A percentile compares a stretch with the other conserved stretches of the same genome.
Conservation (phyloP, 1,140 invertebrate genomes). For the Trinorchestia longiramus region DNA sequence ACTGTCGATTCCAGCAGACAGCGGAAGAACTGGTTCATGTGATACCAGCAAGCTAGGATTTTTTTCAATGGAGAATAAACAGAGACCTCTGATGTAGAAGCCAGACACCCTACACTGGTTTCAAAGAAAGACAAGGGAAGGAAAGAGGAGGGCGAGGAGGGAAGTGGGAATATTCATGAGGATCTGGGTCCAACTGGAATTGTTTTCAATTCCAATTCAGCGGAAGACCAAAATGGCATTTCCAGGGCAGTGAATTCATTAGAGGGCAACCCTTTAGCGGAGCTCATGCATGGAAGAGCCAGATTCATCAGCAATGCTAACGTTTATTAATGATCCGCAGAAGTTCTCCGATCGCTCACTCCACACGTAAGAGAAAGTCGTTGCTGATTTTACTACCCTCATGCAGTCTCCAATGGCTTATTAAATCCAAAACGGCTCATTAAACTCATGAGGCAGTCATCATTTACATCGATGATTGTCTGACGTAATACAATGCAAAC, state of each 20-base stretch:
- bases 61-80: not conserved
- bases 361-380: not conserved
- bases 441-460: not conserved
- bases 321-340: not conserved
- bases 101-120: not conserved
- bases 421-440: conserved; percentile 25
- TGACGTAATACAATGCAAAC: not conserved
- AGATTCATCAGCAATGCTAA: conserved; percentile 46
- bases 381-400: not conserved
- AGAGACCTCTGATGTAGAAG: not conserved
- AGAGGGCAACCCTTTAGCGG: conserved; percentile 5
- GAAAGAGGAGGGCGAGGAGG: not conserved
- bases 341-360: conserved; percentile 16
- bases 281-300: conserved; percentile 40
- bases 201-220: conserved; percentile 51
- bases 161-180: conserved; percentile 12
- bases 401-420: conserved; percentile 14
- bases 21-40: not conserved
- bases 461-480: conserved; percentile 4
- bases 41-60: not conserved
- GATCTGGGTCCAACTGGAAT: not conserved
- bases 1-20: not conserved
- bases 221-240: conserved; percentile 52
- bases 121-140: not conserved
- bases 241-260: conserved; percentile 46